phyloP scores from a whole-genome alignment of 2,888 invertebrate genomes.

The Rutpela maculata region DNA sequence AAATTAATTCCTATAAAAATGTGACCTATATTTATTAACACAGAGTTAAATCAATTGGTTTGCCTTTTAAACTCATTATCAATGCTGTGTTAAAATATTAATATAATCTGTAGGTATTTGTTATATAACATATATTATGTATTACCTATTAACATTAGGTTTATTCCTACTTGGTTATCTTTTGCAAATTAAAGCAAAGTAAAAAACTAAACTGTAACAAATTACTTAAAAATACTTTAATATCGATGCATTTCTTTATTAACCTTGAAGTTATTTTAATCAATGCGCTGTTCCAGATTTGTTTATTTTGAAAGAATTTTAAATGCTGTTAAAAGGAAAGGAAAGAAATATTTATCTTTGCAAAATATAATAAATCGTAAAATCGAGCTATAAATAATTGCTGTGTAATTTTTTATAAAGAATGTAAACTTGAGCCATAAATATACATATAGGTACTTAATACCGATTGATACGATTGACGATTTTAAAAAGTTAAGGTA shows the following conservation, averaged over 20 bases:
- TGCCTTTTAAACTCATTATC: background rate
- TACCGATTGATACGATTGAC: background rate
- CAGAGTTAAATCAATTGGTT: background rate
- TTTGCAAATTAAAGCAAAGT: background rate
- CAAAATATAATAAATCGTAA: conserved; percentile 36
- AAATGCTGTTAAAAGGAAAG: background rate
- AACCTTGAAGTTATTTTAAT: conserved; percentile 34
- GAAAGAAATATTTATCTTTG: conserved; percentile 30
- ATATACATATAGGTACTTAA: background rate
- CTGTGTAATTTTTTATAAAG: conserved; percentile 12
- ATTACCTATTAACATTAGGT: background rate
- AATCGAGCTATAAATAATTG: conserved; percentile 34
- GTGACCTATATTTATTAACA: conserved; percentile 22
- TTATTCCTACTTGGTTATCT: background rate
- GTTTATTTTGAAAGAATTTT: conserved; percentile 21
- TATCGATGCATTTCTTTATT: conserved; percentile 22
- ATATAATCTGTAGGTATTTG: no score
- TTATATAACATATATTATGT: background rate
- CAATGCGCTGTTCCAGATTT: conserved; percentile 20
- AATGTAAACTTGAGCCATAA: background rate
- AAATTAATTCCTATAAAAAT: conserved; percentile 12
- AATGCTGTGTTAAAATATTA: background rate
- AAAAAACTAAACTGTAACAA: background rate
- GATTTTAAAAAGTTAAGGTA: background rate
- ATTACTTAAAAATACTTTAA: background rate